Evolutionary conservation across 2,113 vertebrate genomes (phyloP), one percentile per base, ranked within the genome.

Genomic region (Megaceryle maxima): DNA sequence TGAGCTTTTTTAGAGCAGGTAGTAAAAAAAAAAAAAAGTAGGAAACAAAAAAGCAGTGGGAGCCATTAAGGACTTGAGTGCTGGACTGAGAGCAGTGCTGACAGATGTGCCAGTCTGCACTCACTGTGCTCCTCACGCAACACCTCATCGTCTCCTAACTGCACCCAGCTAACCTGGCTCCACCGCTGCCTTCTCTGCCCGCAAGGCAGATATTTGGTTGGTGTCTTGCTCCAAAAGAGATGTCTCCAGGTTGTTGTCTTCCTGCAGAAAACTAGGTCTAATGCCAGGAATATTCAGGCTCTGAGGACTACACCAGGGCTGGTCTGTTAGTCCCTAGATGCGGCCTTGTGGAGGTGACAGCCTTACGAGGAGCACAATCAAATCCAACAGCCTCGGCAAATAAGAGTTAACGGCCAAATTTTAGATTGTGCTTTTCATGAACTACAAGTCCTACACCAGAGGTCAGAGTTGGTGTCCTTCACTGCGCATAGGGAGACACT

Each of bases 291-390:
- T 1, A 7, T 15, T 13, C 3, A 35, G 69, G 80, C 73, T 84
- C 77, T 11, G 53, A 67, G 84, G 46, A 39, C 20, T 6, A 41
- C 26, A 24, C 11, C 39, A 9, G 43, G 31, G 68, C 55, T 51
- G 5, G 5, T 13, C 53, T 35, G 26, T 3, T 16, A 11, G 1
- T 29, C n/a, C 69, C 37, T 13, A 1, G 0, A 1, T 4, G 39
- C 4, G 35, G 39, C 35, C 46, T 9, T 25, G 72, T 17, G 80
- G 37, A 50, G 70, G 2, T 8, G 55, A 8, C 21, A 19, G 44
- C 3, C 5, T 16, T 6, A 6, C 2, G 11, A 86, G 88, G 33
- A 72, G 73, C 68, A 41, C 11, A 1, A 8, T 0, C 29, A 5
- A 13, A 39, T 9, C 69, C 1, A 31, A 37, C 44, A 24, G 67